Evolutionary conservation across 2,888 invertebrate genomes (phyloP).

Genomic region (Caenorhabditis sulstoni): DNA sequence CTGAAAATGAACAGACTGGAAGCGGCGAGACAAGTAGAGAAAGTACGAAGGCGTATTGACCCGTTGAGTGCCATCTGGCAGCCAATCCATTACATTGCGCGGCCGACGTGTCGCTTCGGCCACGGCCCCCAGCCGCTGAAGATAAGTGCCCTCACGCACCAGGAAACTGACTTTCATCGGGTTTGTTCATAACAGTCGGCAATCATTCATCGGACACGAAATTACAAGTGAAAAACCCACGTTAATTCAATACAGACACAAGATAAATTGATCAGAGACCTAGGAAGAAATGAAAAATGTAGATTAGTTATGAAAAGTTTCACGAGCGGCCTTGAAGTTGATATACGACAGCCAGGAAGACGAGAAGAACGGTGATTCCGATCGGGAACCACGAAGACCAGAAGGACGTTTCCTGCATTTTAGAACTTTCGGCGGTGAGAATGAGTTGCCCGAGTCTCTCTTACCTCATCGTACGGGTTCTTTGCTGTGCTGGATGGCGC

Average conservation of each 20-base stretch:
- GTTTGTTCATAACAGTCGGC: no score
- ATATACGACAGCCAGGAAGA: neutral
- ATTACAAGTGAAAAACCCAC: conserved; percentile 34
- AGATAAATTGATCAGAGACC: neutral
- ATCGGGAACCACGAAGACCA: conserved; percentile 1
- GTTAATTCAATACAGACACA: neutral
- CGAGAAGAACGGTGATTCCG: conserved; percentile 9
- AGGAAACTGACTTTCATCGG: neutral
- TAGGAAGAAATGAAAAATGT: neutral
- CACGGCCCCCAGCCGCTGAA: conserved; percentile 1
- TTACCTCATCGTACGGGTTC: conserved; percentile 42
- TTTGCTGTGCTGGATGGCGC: neutral
- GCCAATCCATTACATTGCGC: conserved; percentile 12
- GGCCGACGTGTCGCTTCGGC: conserved; percentile 1
- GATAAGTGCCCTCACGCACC: neutral
- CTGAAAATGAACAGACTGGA: neutral
- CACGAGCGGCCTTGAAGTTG: conserved; percentile 2
- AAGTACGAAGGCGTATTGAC: conserved; percentile 10
- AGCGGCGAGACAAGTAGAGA: neutral
- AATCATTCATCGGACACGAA: conserved; percentile 17
- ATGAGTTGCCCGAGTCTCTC: neutral
- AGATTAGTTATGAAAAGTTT: neutral
- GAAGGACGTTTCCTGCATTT: conserved; percentile 8
- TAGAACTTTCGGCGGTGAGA: conserved; percentile 9
- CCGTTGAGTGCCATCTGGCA: conserved; percentile 4